A percentile compares a stretch with the other conserved stretches of the same genome.
Evolutionary conservation across 2,888 invertebrate genomes (phyloP).

Genomic region (Orthonevra nobilis): DNA sequence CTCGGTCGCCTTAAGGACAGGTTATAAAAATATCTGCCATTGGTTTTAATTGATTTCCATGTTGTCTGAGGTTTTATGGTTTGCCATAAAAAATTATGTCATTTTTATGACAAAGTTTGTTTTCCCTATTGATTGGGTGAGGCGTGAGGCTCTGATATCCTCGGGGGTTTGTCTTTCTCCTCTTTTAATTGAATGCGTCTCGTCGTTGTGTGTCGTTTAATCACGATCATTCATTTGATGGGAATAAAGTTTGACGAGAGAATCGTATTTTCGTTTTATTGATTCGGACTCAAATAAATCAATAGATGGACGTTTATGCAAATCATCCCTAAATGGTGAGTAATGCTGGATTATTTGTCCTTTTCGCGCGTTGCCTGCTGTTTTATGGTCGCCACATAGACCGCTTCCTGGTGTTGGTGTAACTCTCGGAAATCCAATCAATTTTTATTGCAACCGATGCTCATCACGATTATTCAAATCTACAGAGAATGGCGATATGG

Average conservation of each 20-base stretch:
- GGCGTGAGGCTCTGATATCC: too few relatives aligned
- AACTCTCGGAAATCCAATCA: constrained; percentile 18
- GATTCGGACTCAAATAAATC: constrained; percentile 33
- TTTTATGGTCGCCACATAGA: neutral
- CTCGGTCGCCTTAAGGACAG: constrained; percentile 19
- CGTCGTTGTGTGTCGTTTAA: constrained; percentile 37
- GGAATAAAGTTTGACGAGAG: neutral
- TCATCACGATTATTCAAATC: constrained; percentile 29
- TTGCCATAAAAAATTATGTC: constrained; percentile 55
- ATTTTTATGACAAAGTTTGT: constrained; percentile 50
- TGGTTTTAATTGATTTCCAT: constrained; percentile 51
- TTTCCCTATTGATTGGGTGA: constrained; percentile 25
- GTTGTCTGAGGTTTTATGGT: constrained; percentile 49
- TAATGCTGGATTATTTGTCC: constrained; percentile 33
- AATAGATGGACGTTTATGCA: constrained; percentile 31
- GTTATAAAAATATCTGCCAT: constrained; percentile 44
- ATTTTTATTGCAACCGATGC: constrained; percentile 31
- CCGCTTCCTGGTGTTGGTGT: neutral
- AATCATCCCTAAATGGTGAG: constrained; percentile 31
- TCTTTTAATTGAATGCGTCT: constrained; percentile 6
- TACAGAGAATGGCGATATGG: neutral
- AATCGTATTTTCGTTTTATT: constrained; percentile 9
- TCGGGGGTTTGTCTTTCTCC: neutral
- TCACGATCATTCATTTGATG: constrained; percentile 30
- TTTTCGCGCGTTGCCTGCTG: constrained; percentile 4